phyloP scores from a whole-genome alignment of 2,888 invertebrate genomes.

The Lasioglossum malachurum region DNA sequence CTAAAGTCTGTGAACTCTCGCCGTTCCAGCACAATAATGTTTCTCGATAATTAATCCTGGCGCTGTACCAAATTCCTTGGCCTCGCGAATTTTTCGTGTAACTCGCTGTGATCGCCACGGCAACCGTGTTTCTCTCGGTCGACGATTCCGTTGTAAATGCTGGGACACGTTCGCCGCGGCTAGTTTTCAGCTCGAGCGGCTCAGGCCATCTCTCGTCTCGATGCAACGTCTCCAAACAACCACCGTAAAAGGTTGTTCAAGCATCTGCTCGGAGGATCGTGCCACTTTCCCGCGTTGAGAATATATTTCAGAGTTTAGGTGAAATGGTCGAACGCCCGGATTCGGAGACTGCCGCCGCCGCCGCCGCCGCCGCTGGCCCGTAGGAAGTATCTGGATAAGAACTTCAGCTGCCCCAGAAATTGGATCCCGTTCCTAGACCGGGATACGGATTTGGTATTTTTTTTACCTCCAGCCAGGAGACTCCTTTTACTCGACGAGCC shows the following conservation, averaged over 20 bases:
- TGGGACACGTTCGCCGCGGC: background rate
- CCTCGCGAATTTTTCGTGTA: constrained; percentile 40
- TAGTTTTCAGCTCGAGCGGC: constrained; percentile 7
- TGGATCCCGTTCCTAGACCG: constrained; percentile 1
- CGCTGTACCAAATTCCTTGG: constrained; percentile 39
- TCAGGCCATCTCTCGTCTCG: background rate
- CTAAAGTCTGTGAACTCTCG: constrained; percentile 25
- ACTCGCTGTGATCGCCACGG: constrained; percentile 2
- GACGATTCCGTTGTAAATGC: background rate
- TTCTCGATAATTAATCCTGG: constrained; percentile 58
- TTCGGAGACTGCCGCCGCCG: background rate
- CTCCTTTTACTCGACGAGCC: background rate
- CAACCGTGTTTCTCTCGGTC: background rate
- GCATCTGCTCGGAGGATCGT: background rate
- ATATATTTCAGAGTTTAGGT: constrained; percentile 9
- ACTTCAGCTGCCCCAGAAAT: constrained; percentile 4
- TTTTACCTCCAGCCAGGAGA: background rate
- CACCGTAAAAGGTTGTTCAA: constrained; percentile 7
- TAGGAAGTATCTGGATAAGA: constrained; percentile 5
- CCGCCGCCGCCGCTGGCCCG: background rate
- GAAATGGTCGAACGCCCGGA: background rate
- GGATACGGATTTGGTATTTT: background rate
- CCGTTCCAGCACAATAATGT: constrained; percentile 54
- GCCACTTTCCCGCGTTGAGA: constrained; percentile 5
- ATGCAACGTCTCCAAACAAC: constrained; percentile 12